Evolutionary conservation across 2,888 invertebrate species (phyloP), one percentile per base, ranked within the genome.

Genomic region (Muscina levida): DNA sequence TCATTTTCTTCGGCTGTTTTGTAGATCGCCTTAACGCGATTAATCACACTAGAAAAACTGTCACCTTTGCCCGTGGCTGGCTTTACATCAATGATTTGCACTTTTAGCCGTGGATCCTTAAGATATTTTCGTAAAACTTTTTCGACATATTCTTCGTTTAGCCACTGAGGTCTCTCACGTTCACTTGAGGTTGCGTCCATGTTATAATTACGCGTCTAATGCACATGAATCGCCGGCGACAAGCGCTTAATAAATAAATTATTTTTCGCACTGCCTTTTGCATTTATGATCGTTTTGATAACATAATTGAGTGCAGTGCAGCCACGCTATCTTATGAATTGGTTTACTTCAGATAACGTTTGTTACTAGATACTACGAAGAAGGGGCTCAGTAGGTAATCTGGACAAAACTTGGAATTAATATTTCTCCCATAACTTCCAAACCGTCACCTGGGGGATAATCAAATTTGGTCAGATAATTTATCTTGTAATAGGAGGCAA

Each of bases 41-140:
- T 85, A 84, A 88, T 86, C 5, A 87, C 77, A 72, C 87, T 87
- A 46, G 86, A 85, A 68, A 85, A 88, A 66, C 86, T 86, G 24
- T 88, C 88, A 42, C 88, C 88, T 75, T 87, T 87, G 3, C 83
- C 83, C 1, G 87, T 85, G 0, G 86, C 88, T 0, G 87, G 85
- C 37, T 53, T 83, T 2, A 84, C 75, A 11, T 59, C 68, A 42
- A 87, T 66, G 15, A 84, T 79, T 6, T 17, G 73, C 3, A 89
- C 68, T 24, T 72, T 72, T 0, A 89, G 75, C 2, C 76, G 72
- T 4, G 51, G 48, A 62, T 88, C 87, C 37, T 86, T 75, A 51
- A 86, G 86, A 24, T 83, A 72, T 5, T 81, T 82, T 19, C 83
- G 82, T 10, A 89, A 66, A 19, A 86, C 73, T 0, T 80, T 22